These are phyloP conservation scores for Noctua janthe DNA, from an alignment of 2,888 invertebrate species.

Conservation along the genomic window DNA sequence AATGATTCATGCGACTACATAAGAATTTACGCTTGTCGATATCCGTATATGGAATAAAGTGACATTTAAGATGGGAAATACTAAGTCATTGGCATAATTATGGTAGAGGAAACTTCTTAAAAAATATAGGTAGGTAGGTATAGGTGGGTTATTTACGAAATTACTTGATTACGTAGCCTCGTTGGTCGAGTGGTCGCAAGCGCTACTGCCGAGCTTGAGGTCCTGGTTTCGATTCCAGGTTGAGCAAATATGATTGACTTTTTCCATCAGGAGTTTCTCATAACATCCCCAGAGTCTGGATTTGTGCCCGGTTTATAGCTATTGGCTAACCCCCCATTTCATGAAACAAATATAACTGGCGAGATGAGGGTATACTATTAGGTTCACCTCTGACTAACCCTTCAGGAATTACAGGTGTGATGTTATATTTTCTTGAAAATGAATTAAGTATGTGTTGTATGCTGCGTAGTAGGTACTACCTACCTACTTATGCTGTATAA, in stretches of 20 bases:
- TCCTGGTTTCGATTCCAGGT: neutral
- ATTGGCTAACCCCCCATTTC: neutral
- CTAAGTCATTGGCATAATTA: neutral
- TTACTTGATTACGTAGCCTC: neutral
- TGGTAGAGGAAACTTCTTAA: neutral
- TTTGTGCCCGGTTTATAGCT: too few relatives aligned
- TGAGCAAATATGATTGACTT: neutral
- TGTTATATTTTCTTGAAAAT: neutral
- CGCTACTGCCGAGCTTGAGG: neutral
- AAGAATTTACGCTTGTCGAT: neutral
- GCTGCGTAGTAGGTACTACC: neutral
- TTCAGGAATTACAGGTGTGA: neutral
- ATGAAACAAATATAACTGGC: neutral
- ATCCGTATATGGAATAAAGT: neutral
- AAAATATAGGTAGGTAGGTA: neutral
- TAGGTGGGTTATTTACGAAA: neutral
- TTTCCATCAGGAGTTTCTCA: neutral
- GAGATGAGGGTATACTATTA: neutral
- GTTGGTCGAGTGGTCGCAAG: neutral
- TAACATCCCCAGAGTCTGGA: neutral
- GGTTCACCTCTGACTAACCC: neutral
- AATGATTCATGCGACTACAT: constrained; percentile 26
- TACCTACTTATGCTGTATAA: neutral
- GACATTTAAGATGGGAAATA: neutral
- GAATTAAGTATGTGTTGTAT: neutral